phyloP scores from a whole-genome alignment of 2,888 invertebrate species.

The Drosophila nigricruria region DNA sequence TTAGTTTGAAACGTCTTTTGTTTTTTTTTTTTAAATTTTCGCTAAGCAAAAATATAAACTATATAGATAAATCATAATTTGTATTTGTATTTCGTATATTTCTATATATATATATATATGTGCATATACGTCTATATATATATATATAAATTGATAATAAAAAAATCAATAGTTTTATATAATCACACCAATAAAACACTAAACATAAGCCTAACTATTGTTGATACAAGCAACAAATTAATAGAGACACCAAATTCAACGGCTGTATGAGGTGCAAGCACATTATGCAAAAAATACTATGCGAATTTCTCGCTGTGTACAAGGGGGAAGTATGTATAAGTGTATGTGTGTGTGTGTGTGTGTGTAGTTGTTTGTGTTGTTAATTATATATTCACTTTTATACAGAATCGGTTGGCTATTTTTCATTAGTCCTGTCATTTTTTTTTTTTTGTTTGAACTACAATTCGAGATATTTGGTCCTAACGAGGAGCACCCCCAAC shows the following conservation, averaged over 20 bases:
- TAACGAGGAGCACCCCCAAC: constrained; percentile 51
- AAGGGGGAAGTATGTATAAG: neutral
- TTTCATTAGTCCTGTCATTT: constrained; percentile 30
- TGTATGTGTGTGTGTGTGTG: constrained; percentile 5
- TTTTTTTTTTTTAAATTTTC: constrained; percentile 50
- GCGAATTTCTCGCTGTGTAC: constrained; percentile 49
- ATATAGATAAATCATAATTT: constrained; percentile 50
- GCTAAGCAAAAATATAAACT: constrained; percentile 70
- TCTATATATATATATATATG: constrained; percentile 53
- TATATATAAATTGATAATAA: constrained; percentile 64
- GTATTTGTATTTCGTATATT: constrained; percentile 42
- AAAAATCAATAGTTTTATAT: constrained; percentile 51
- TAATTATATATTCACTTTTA: constrained; percentile 30
- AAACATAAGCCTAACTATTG: constrained; percentile 66
- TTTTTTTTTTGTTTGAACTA: no score
- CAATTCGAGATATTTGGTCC: constrained; percentile 60
- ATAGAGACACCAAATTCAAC: constrained; percentile 60
- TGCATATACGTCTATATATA: constrained; percentile 52
- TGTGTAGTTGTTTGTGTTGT: constrained; percentile 25
- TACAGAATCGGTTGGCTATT: constrained; percentile 48
- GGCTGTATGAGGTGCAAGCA: constrained; percentile 34
- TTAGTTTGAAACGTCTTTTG: constrained; percentile 37
- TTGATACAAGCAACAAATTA: constrained; percentile 50
- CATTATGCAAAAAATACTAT: constrained; percentile 45
- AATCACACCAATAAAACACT: constrained; percentile 78